Conservation (phyloP, 2,888 invertebrate genomes). For the Matsumyia berberina region DNA sequence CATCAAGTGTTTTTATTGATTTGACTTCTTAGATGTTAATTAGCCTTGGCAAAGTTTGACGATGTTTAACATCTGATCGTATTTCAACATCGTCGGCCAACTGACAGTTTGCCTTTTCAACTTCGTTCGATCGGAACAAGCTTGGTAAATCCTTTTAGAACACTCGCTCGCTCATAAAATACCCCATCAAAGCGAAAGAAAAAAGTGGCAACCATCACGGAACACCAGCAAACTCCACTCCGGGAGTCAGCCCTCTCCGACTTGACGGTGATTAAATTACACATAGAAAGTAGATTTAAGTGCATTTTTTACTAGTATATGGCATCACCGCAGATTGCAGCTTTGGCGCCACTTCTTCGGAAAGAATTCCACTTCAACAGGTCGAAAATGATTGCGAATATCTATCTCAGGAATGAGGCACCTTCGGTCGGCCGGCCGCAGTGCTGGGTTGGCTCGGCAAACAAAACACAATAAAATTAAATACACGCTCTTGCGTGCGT, state of each 20-base stretch:
- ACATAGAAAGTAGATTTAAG: constrained; percentile 64
- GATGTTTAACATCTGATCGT: constrained; percentile 1
- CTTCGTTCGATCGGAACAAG: not conserved
- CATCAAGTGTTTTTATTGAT: constrained; percentile 24
- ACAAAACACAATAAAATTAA: constrained; percentile 56
- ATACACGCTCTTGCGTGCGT: constrained; percentile 57
- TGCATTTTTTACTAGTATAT: constrained; percentile 58
- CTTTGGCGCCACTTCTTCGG: constrained; percentile 71
- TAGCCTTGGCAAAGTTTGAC: constrained; percentile 16
- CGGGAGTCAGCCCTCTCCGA: not conserved
- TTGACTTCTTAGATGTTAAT: constrained; percentile 3
- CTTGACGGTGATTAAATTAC: constrained; percentile 58
- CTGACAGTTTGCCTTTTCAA: too few relatives aligned
- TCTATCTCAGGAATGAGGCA: constrained; percentile 41
- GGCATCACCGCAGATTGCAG: constrained; percentile 32
- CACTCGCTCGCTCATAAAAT: constrained; percentile 2
- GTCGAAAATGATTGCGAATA: constrained; percentile 48
- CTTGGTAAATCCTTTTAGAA: constrained; percentile 2
- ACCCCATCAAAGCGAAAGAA: not conserved
- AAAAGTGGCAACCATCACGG: not conserved
- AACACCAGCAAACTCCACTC: not conserved
- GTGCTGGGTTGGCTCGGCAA: not conserved
- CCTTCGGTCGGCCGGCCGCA: not conserved
- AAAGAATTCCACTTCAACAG: constrained; percentile 34
- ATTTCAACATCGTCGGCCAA: not conserved